Evolutionary conservation across 2,888 invertebrate species (phyloP).

Genomic region (Phaonia tiefii): DNA sequence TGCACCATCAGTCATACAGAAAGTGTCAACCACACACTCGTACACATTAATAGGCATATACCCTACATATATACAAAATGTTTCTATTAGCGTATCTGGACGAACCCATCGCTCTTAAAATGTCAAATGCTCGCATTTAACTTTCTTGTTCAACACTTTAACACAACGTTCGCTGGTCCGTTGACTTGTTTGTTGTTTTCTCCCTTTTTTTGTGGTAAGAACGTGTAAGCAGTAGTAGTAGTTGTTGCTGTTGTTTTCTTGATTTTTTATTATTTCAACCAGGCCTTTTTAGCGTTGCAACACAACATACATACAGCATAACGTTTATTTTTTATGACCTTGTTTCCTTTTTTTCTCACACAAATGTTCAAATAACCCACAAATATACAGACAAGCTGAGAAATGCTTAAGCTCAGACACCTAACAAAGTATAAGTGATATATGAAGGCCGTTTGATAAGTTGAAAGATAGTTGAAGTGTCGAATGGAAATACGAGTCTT

Average conservation of each 20-base stretch:
- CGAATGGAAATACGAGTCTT: too few species aligned
- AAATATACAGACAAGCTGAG: slow-evolving; percentile 4
- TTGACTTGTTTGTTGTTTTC: slow-evolving; percentile 43
- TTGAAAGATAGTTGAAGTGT: not conserved
- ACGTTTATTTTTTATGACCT: slow-evolving; percentile 48
- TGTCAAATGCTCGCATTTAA: slow-evolving; percentile 56
- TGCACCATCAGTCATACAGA: not conserved
- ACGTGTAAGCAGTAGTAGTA: not conserved
- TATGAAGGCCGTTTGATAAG: slow-evolving; percentile 24
- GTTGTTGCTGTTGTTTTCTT: not conserved
- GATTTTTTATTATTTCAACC: slow-evolving; percentile 1
- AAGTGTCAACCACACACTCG: not conserved
- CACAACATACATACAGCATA: slow-evolving; percentile 34
- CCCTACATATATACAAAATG: slow-evolving; percentile 44
- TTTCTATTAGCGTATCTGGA: slow-evolving; percentile 61
- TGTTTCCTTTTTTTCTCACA: slow-evolving; percentile 32
- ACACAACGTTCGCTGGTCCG: slow-evolving; percentile 43
- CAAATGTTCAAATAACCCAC: slow-evolving; percentile 14
- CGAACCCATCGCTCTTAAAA: slow-evolving; percentile 64
- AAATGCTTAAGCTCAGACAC: slow-evolving; percentile 7
- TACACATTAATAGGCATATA: not conserved
- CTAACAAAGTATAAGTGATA: not conserved
- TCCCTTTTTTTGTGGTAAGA: too few species aligned
- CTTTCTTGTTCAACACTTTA: slow-evolving; percentile 60
- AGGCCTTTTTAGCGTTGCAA: slow-evolving; percentile 41